These are phyloP conservation scores for Propithecus deckenii DNA, from an alignment of 2,797 vertebrate genomes.

Conservation along the genomic window DNA sequence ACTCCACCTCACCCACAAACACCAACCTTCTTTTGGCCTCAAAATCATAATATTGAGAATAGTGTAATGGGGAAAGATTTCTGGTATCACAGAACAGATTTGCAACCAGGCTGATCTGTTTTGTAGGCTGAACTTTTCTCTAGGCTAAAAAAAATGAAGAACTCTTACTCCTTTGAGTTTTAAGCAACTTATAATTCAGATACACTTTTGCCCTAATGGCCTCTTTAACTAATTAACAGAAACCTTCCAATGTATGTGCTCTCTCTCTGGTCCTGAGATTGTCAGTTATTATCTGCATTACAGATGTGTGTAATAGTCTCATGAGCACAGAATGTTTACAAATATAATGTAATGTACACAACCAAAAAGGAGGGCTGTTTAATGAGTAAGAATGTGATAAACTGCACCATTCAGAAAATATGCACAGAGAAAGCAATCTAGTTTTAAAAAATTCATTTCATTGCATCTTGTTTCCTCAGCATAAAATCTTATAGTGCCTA, in stretches of 20 bases:
- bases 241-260: neutral
- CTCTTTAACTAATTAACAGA: slow-evolving; percentile 36
- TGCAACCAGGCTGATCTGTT: neutral
- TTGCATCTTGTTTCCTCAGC: slow-evolving; percentile 15
- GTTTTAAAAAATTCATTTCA: neutral
- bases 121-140: neutral
- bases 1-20: neutral
- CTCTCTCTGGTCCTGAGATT: slow-evolving; percentile 9
- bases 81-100: neutral
- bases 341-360: neutral
- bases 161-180: slow-evolving; percentile 22
- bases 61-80: neutral
- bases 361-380: neutral
- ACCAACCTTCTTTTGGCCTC: neutral
- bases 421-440: neutral
- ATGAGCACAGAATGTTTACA: neutral
- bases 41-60: neutral
- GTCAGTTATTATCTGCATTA: slow-evolving; percentile 33
- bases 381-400: neutral
- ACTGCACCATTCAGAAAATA: neutral
- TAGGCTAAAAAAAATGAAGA: neutral
- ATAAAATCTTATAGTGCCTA: neutral
- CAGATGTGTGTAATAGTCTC: neutral
- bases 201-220: slow-evolving; percentile 40
- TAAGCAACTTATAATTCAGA: slow-evolving; percentile 50